Conservation (phyloP, 2,888 invertebrate genomes). For the Matsumyia berberina region DNA sequence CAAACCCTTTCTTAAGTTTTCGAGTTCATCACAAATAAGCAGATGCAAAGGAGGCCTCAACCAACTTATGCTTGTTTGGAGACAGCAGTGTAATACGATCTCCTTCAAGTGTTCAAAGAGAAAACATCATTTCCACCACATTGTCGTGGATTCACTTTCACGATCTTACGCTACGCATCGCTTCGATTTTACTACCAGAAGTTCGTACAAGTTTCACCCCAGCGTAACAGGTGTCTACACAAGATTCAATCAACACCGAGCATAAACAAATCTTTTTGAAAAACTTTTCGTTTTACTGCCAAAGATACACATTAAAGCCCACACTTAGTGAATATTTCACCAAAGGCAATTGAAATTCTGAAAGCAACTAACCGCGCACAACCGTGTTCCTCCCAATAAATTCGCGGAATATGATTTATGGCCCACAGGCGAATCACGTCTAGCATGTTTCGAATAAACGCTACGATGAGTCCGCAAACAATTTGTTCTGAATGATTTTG, state of each 20-base stretch:
- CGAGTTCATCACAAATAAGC: no score
- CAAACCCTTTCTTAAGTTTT: no score
- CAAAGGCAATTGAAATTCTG: constrained; percentile 27
- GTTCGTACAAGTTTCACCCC: neutral
- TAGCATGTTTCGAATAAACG: constrained; percentile 54
- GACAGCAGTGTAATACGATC: no score
- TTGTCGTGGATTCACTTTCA: no score
- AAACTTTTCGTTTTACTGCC: neutral
- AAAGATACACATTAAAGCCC: neutral
- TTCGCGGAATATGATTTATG: constrained; percentile 60
- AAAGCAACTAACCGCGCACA: constrained; percentile 35
- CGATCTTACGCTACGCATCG: no score
- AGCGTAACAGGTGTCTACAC: neutral
- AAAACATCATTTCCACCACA: no score
- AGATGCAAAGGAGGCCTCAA: no score
- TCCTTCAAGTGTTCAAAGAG: no score
- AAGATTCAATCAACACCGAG: no score
- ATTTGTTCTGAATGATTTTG: constrained; percentile 60
- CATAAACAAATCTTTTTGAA: constrained; percentile 1
- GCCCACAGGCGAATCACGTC: constrained; percentile 57
- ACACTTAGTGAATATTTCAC: constrained; percentile 11
- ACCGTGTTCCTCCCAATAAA: constrained; percentile 41
- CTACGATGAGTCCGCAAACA: constrained; percentile 57
- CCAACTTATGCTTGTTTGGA: no score
- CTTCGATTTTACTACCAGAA: no score